A percentile compares a stretch with the other conserved stretches of the same genome.
Evolutionary conservation across 2,113 vertebrate genomes (phyloP).

Genomic region (Aldabrachelys gigantea): DNA sequence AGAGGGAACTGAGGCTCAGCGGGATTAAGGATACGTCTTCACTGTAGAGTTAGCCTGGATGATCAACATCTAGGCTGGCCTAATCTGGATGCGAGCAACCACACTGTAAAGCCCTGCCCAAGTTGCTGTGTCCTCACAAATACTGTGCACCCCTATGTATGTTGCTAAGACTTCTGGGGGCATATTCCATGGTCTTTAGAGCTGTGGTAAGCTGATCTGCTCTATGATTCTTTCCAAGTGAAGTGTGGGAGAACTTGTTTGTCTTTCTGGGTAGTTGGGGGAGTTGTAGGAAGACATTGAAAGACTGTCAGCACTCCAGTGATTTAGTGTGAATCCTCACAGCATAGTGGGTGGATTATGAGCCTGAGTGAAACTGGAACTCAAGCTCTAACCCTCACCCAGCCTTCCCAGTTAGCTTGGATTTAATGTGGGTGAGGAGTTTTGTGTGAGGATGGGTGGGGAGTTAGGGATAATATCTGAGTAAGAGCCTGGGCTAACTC

Average conservation of each 20-base stretch:
- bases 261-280: not conserved
- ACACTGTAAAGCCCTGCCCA: not conserved
- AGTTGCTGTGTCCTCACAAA: not conserved
- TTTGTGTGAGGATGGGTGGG: not conserved
- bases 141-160: not conserved
- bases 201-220: not conserved
- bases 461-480: not conserved
- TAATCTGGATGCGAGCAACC: not conserved
- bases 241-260: not conserved
- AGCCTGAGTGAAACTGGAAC: not conserved
- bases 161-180: not conserved
- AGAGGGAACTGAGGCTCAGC: not conserved
- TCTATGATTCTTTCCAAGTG: not conserved
- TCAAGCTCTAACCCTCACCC: not conserved
- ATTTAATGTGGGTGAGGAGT: not conserved
- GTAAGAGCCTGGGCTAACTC: accelerated
- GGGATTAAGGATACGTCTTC: not conserved
- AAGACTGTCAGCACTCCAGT: not conserved
- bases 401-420: not conserved
- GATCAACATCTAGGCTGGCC: not conserved
- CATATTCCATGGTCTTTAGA: not conserved
- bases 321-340: not conserved
- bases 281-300: not conserved
- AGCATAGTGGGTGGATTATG: not conserved
- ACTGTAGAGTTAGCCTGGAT: not conserved